Evolutionary conservation across 2,888 invertebrate genomes (phyloP).

Genomic region (Caenorhabditis sp.): DNA sequence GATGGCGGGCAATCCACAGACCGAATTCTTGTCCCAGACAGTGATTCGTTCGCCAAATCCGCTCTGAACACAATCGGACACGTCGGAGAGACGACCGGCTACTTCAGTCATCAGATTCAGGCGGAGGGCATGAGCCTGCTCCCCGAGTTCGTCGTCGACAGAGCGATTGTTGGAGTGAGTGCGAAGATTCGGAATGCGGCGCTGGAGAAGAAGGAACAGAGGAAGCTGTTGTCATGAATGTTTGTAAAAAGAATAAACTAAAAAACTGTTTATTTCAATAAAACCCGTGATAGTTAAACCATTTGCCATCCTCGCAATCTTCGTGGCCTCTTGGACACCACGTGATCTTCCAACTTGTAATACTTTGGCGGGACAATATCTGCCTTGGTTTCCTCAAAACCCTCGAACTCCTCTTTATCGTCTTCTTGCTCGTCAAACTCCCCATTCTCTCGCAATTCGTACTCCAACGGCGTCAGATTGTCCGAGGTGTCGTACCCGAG

Average conservation of each 20-base stretch:
- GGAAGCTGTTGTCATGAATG: not conserved
- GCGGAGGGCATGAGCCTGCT: slow-evolving; percentile 62
- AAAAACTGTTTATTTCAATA: not conserved
- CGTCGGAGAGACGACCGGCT: slow-evolving; percentile 74
- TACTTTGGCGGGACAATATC: not conserved
- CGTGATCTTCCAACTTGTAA: slow-evolving; percentile 37
- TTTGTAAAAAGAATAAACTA: not conserved
- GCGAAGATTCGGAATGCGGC: slow-evolving; percentile 68
- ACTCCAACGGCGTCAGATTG: slow-evolving; percentile 15
- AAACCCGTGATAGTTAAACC: not conserved
- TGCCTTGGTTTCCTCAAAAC: not conserved
- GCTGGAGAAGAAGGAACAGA: slow-evolving; percentile 61
- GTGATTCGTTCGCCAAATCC: slow-evolving; percentile 61
- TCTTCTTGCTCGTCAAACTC: not conserved
- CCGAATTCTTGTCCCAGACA: slow-evolving; percentile 70
- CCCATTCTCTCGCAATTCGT: slow-evolving; percentile 25
- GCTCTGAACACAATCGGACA: slow-evolving; percentile 74
- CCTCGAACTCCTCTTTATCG: not conserved
- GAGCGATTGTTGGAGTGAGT: slow-evolving; percentile 58
- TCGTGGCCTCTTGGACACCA: slow-evolving; percentile 17
- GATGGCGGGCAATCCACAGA: slow-evolving; percentile 67
- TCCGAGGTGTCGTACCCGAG: slow-evolving; percentile 22
- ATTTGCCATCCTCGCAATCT: slow-evolving; percentile 22
- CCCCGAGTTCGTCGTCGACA: slow-evolving; percentile 66
- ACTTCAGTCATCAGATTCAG: slow-evolving; percentile 71